These are phyloP conservation scores for Campylorhamphus procurvoides DNA, from an alignment of 2,113 vertebrate species.

Conservation along the genomic window DNA sequence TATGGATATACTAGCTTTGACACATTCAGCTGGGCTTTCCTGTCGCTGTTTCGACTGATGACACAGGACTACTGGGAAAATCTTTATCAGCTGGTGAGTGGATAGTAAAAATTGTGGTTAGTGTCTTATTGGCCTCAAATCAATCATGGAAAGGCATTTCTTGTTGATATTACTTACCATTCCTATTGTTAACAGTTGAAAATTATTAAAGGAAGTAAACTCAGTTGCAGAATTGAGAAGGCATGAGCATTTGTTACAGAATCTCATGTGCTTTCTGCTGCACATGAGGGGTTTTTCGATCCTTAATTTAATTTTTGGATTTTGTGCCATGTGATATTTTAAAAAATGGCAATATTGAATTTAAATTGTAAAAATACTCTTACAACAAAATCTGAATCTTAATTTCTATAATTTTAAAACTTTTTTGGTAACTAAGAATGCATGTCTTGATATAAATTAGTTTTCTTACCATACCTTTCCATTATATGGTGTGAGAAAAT, in stretches of 20 bases:
- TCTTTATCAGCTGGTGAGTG: conserved; percentile 90
- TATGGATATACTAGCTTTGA: conserved; percentile 96
- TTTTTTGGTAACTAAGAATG: not conserved
- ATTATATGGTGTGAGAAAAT: not conserved
- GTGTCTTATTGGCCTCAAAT: not conserved
- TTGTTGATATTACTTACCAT: not conserved
- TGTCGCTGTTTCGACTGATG: conserved; percentile 94
- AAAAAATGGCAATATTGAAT: not conserved
- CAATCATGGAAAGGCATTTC: not conserved
- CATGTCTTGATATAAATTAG: not conserved
- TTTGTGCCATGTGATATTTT: not conserved
- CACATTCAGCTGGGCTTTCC: conserved; percentile 94
- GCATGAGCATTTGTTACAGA: not conserved
- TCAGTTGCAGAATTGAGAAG: not conserved
- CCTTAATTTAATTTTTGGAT: not conserved
- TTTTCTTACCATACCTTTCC: not conserved
- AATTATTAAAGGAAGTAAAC: not conserved
- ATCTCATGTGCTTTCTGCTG: not conserved
- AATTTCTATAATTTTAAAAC: not conserved
- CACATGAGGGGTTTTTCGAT: not conserved
- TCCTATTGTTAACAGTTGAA: not conserved
- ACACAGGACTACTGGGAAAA: conserved; percentile 97
- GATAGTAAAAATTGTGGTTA: not conserved
- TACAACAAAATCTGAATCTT: not conserved
- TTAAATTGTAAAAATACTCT: not conserved